Conservation (phyloP, 2,888 invertebrate genomes). For the Leptinotarsa tumamoca region DNA sequence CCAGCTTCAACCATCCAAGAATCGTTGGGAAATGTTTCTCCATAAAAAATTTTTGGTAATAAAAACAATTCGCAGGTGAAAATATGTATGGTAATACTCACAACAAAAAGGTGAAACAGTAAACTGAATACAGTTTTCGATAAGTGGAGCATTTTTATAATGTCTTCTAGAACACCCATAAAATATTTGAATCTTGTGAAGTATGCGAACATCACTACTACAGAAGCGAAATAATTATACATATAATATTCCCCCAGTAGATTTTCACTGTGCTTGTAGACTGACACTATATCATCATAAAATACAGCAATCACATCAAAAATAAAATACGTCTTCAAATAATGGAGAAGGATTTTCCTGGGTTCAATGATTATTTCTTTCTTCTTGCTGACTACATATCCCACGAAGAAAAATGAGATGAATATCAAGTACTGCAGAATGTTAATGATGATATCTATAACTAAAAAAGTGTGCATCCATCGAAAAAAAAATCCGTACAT, state of each 20-base stretch:
- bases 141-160: conserved; percentile 14
- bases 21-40: conserved; percentile 4
- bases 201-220: neutral
- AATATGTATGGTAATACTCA: conserved; percentile 18
- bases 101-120: conserved; percentile 10
- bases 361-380: conserved; percentile 47
- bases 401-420: conserved; percentile 43
- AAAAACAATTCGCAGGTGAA: conserved; percentile 13
- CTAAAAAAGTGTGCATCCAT: conserved; percentile 9
- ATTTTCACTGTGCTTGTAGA: neutral
- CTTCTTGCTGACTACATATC: conserved; percentile 39
- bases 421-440: conserved; percentile 4
- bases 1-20: conserved; percentile 42
- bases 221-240: neutral
- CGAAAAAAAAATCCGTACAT: neutral
- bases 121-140: conserved; percentile 14
- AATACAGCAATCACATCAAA: conserved; percentile 40
- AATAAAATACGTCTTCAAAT: conserved; percentile 46
- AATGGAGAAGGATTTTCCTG: conserved; percentile 35
- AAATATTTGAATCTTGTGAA: conserved; percentile 19
- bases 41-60: conserved; percentile 19
- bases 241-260: neutral
- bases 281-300: neutral
- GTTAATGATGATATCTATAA: conserved; percentile 31
- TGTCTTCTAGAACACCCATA: conserved; percentile 14